Conservation (phyloP, 2,797 vertebrate species). For the Neostethus bicornis region DNA sequence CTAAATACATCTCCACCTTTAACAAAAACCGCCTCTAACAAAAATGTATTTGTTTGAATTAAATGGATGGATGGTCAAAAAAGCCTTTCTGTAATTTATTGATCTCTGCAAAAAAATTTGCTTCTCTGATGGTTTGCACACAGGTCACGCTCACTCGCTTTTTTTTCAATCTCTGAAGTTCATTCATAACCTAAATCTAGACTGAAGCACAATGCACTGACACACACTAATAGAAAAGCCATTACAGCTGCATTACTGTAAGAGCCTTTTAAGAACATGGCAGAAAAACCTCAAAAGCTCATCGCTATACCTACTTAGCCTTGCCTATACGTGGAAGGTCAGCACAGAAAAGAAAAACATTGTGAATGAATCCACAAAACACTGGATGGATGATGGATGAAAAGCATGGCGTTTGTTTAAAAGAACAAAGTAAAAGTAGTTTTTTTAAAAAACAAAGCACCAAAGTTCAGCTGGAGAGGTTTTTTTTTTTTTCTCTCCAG, state of each 20-base stretch:
- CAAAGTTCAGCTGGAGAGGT: constrained; percentile 16
- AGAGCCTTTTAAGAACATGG: constrained; percentile 37
- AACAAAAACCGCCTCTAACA: no score
- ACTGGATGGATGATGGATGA: constrained; percentile 18
- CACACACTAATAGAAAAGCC: constrained; percentile 11
- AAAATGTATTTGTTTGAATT: no score
- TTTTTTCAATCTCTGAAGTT: constrained; percentile 1
- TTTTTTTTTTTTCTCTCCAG: constrained; percentile 54
- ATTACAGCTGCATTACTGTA: constrained; percentile 46
- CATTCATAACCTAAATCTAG: no score
- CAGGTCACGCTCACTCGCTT: background rate
- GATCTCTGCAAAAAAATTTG: background rate
- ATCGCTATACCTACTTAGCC: constrained; percentile 9
- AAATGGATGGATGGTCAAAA: no score
- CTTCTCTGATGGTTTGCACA: background rate
- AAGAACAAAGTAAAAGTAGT: constrained; percentile 27
- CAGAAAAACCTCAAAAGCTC: constrained; percentile 5
- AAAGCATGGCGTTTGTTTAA: constrained; percentile 32
- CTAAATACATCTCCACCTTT: no score
- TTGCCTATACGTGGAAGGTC: constrained; percentile 27
- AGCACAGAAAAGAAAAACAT: background rate
- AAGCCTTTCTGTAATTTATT: background rate
- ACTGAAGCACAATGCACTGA: background rate
- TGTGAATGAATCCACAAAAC: background rate
- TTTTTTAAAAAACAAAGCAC: no score